A percentile compares a stretch with the other conserved stretches of the same genome.
These are phyloP conservation scores for Regulus satrapa DNA, from an alignment of 2,113 vertebrate genomes.

Conservation along the genomic window DNA sequence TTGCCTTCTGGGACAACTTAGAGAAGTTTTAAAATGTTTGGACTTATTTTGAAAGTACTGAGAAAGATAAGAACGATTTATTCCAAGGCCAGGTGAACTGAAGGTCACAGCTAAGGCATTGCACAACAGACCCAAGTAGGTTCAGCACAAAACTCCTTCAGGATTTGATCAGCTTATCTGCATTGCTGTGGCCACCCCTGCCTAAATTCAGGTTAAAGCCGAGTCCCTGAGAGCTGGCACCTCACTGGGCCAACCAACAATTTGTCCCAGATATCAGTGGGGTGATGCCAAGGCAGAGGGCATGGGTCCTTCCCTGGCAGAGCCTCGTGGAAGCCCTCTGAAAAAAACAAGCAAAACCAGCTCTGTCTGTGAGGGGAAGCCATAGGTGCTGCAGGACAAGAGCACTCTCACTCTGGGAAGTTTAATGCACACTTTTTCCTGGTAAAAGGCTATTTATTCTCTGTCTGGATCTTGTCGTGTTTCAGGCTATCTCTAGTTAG, in stretches of 20 bases:
- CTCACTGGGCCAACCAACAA: background rate
- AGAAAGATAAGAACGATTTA: conserved; percentile 32
- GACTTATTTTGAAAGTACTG: conserved; percentile 38
- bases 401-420: rapidly evolving
- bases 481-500: background rate
- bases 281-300: background rate
- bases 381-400: background rate
- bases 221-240: background rate
- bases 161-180: background rate
- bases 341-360: background rate
- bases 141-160: background rate
- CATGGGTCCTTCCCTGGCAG: background rate
- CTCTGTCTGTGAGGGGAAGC: background rate
- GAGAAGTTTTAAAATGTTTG: conserved; percentile 13
- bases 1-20: conserved; percentile 30
- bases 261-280: background rate
- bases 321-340: background rate
- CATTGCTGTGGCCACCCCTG: background rate
- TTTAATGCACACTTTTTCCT: background rate
- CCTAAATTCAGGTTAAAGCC: background rate
- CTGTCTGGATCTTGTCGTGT: background rate
- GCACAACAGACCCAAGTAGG: background rate
- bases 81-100: background rate
- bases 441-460: background rate
- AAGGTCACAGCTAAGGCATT: conserved; percentile 4